These are phyloP conservation scores for Mamestra brassicae DNA, from an alignment of 2,888 invertebrate species.

Conservation along the genomic window DNA sequence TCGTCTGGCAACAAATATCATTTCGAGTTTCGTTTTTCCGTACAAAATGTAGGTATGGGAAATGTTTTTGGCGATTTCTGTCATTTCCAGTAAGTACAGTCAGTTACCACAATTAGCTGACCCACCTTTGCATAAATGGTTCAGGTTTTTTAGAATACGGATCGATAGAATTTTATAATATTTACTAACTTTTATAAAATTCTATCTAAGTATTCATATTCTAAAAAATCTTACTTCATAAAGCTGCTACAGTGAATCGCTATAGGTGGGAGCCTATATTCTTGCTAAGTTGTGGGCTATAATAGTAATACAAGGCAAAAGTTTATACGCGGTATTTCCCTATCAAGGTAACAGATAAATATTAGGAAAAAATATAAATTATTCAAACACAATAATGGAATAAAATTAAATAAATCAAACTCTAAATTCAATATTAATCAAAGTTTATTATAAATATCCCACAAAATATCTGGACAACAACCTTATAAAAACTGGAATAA, in stretches of 20 bases:
- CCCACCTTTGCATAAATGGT: no score
- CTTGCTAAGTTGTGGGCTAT: background rate
- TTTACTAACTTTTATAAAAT: no score
- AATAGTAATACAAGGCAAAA: background rate
- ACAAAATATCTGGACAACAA: conserved; percentile 28
- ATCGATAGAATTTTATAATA: no score
- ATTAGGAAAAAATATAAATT: background rate
- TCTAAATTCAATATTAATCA: background rate
- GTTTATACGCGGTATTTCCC: background rate
- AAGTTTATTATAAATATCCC: conserved; percentile 33
- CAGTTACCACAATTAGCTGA: no score
- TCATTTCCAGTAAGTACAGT: no score
- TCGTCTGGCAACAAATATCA: no score
- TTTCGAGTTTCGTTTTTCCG: no score
- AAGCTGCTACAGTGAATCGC: background rate
- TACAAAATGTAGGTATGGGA: no score
- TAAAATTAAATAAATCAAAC: conserved; percentile 16
- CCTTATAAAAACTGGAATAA: conserved; percentile 10
- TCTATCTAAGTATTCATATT: no score
- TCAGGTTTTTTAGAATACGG: no score
- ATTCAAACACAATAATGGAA: conserved; percentile 15
- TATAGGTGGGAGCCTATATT: background rate
- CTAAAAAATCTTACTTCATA: background rate
- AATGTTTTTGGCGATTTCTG: no score
- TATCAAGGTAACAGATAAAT: background rate